Evolutionary conservation across 2,113 vertebrate species (phyloP).

Genomic region (Rhea pennata): DNA sequence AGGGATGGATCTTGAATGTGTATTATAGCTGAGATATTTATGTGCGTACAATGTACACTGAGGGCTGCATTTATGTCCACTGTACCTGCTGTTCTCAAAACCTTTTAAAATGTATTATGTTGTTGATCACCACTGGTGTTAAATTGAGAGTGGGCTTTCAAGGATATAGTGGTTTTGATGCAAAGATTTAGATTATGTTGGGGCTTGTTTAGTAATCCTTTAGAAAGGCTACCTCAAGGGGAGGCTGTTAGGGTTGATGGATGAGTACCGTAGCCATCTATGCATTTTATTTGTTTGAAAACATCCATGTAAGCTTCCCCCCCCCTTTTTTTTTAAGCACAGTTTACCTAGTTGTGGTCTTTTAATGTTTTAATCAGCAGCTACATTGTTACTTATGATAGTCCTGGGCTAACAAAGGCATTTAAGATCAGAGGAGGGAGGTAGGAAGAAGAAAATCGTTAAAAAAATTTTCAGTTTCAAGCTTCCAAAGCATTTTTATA

Average conservation of each 20-base stretch:
- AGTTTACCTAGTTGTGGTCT: conserved; percentile 52
- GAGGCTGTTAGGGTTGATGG: conserved; percentile 66
- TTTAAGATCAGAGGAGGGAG: conserved; percentile 68
- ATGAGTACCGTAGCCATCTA: conserved; percentile 70
- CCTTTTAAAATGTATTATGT: conserved; percentile 69
- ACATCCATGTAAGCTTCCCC: conserved; percentile 61
- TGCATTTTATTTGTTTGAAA: conserved; percentile 65
- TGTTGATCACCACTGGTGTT: conserved; percentile 62
- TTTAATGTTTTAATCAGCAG: conserved; percentile 53
- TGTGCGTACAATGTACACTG: conserved; percentile 68
- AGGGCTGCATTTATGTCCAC: conserved; percentile 71
- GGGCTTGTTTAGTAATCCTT: conserved; percentile 72
- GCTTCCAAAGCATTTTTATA: conserved; percentile 84
- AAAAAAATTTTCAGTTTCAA: conserved; percentile 73
- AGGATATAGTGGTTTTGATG: conserved; percentile 55
- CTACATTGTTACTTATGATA: conserved; percentile 67
- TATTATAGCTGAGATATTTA: conserved; percentile 76
- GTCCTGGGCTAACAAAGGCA: conserved; percentile 66
- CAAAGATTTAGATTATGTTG: conserved; percentile 65
- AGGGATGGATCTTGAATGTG: conserved; percentile 74
- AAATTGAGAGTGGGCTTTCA: conserved; percentile 70
- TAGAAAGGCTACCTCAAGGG: conserved; percentile 79
- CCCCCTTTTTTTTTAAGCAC: background rate
- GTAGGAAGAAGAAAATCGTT: conserved; percentile 58
- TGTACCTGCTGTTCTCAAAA: conserved; percentile 74